A percentile compares a stretch with the other conserved stretches of the same genome.
These are phyloP conservation scores for Lumbricus terrestris DNA, from an alignment of 2,888 invertebrate genomes.

Conservation along the genomic window DNA sequence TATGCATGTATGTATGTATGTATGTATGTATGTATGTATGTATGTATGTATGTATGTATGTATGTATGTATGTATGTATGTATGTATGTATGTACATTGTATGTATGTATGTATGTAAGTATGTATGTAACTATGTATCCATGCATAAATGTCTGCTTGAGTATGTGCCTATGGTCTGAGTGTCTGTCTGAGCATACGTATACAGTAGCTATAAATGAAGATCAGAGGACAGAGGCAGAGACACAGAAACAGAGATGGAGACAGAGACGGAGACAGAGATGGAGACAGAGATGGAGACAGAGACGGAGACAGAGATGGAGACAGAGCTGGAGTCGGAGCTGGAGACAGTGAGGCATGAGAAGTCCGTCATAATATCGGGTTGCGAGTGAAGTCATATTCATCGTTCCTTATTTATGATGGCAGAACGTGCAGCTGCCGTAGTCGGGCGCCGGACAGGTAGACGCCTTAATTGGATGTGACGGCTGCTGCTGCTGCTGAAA, in stretches of 20 bases:
- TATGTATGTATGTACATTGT: neutral
- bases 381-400: neutral
- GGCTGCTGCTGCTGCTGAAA: neutral
- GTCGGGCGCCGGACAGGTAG: neutral
- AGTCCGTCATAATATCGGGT: neutral
- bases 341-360: neutral
- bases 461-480: slow-evolving; percentile 3
- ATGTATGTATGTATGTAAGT: neutral
- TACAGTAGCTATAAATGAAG: neutral
- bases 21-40: slow-evolving; percentile 5
- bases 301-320: neutral
- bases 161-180: neutral
- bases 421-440: neutral
- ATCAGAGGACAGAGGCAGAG: neutral
- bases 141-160: too few species aligned
- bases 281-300: neutral
- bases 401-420: slow-evolving; percentile 3
- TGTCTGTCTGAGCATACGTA: neutral
- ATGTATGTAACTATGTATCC: neutral
- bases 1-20: neutral
- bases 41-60: neutral
- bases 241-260: neutral
- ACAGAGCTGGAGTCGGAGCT: neutral
- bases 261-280: neutral
- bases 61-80: neutral